Evolutionary conservation across 2,797 vertebrate species (phyloP), one percentile per base, ranked within the genome.

Genomic region (Macrochelys suwanniensis): DNA sequence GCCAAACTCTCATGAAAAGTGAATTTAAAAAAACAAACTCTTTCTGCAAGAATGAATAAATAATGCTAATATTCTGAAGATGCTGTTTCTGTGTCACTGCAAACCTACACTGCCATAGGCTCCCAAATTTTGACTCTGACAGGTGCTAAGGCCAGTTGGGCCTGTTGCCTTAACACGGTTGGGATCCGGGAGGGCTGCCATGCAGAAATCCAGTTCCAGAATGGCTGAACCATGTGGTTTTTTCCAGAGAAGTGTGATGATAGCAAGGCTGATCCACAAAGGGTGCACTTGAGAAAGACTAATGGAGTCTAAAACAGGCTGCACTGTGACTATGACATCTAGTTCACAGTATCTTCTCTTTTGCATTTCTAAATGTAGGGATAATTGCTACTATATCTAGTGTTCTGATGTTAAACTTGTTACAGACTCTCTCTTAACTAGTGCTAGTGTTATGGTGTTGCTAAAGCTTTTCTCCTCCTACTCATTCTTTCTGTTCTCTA

Each of bases 401-500:
- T 45, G 65, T 28, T 50, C 77, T 79, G 65, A 79, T 68, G 33
- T 61, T 84, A 17, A 82, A 26, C 21, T 77, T 88, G 31, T 80
- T 80, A 89, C 0, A 87, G 61, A 50, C 28, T 74, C 33, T 74
- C 7, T 80, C n/a, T 85, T 78, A 49, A 71, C 61, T 88, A 84
- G 89, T 84, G 28, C 45, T 86, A 89, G 31, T 42, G 78, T 80
- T 92, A 26, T 71, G 23, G 31, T 47, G 50, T 4, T 89, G 86
- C 78, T 90, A 94, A 90, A 76, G 84, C 31, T 83, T 88, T 85
- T 92, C 16, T 87, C 84, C 82, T 78, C 51, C 65, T 86, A 84
- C 61, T 82, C 8, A 16, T 92, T 92, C 84, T 87, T 33, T 78
- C 82, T 92, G 49, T 91, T 91, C 81, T 91, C 45, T 94, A 92